Evolutionary conservation across 2,113 vertebrate species (phyloP).

Genomic region (Triplophysa dalaica): DNA sequence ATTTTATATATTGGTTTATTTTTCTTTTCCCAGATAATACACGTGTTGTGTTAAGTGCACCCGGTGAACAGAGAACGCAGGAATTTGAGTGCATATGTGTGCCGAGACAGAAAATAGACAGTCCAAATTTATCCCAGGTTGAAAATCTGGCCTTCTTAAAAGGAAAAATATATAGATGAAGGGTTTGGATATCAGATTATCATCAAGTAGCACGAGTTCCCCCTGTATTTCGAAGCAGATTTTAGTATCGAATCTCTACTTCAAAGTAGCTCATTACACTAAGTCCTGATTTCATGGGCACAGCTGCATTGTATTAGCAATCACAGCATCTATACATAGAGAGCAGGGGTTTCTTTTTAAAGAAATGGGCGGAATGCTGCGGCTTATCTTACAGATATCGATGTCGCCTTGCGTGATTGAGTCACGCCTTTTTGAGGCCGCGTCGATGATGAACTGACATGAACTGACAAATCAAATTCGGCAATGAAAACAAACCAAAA

Average conservation of each 20-base stretch:
- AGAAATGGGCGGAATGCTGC: constrained; percentile 53
- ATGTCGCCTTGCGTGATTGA: constrained; percentile 55
- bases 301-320: constrained; percentile 78
- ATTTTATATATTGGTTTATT: constrained; percentile 67
- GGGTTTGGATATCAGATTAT: constrained; percentile 77
- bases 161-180: constrained; percentile 67
- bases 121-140: constrained; percentile 67
- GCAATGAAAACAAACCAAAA: not conserved
- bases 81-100: constrained; percentile 57
- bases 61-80: constrained; percentile 62
- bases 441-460: constrained; percentile 32
- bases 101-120: constrained; percentile 71
- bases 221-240: constrained; percentile 74
- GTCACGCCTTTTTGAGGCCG: constrained; percentile 25
- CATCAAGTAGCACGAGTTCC: constrained; percentile 75
- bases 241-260: constrained; percentile 77
- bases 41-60: constrained; percentile 63
- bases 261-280: constrained; percentile 79
- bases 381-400: constrained; percentile 68
- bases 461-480: constrained; percentile 18
- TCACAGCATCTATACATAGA: constrained; percentile 66
- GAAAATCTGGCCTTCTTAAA: constrained; percentile 63
- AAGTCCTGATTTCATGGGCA: constrained; percentile 81
- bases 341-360: constrained; percentile 53
- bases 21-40: constrained; percentile 66